Evolutionary conservation across 2,797 vertebrate species (phyloP).

Genomic region (Gymnoscopelus braueri): DNA sequence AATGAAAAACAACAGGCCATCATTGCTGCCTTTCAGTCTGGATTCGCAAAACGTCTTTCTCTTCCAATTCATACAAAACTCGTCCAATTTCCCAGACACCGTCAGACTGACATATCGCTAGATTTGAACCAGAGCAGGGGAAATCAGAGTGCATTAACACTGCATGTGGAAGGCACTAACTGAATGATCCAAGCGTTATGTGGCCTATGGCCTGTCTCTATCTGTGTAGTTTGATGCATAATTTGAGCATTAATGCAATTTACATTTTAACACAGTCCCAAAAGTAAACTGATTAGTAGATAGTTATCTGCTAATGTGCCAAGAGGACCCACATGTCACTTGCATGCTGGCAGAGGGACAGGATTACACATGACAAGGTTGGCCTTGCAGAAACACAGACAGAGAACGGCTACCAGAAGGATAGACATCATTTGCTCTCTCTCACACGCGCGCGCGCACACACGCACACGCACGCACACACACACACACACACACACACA

Average conservation of each 20-base stretch:
- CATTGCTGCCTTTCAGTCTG: slow-evolving; percentile 71
- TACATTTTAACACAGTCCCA: slow-evolving; percentile 86
- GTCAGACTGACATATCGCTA: slow-evolving; percentile 71
- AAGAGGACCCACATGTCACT: slow-evolving; percentile 76
- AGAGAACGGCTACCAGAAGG: slow-evolving; percentile 65
- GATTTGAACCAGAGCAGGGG: slow-evolving; percentile 80
- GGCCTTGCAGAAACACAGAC: slow-evolving; percentile 72
- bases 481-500: slow-evolving; percentile 2
- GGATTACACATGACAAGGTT: slow-evolving; percentile 76
- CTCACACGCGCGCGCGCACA: slow-evolving; percentile 14
- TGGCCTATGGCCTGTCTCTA: slow-evolving; percentile 75
- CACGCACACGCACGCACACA: slow-evolving; percentile 10
- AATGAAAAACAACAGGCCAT: slow-evolving; percentile 74
- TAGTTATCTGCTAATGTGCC: slow-evolving; percentile 85
- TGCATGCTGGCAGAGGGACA: slow-evolving; percentile 70
- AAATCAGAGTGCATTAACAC: slow-evolving; percentile 84
- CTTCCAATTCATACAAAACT: slow-evolving; percentile 68
- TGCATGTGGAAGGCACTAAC: slow-evolving; percentile 81
- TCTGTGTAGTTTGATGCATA: slow-evolving; percentile 82
- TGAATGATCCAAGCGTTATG: slow-evolving; percentile 81
- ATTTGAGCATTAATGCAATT: slow-evolving; percentile 86
- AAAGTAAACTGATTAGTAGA: slow-evolving; percentile 86
- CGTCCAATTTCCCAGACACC: slow-evolving; percentile 75
- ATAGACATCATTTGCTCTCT: slow-evolving; percentile 43
- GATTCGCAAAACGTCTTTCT: slow-evolving; percentile 74